Base-by-base conservation (phyloP, 2,888 invertebrate genomes). In the Rambutsinella grinnellia region DNA sequence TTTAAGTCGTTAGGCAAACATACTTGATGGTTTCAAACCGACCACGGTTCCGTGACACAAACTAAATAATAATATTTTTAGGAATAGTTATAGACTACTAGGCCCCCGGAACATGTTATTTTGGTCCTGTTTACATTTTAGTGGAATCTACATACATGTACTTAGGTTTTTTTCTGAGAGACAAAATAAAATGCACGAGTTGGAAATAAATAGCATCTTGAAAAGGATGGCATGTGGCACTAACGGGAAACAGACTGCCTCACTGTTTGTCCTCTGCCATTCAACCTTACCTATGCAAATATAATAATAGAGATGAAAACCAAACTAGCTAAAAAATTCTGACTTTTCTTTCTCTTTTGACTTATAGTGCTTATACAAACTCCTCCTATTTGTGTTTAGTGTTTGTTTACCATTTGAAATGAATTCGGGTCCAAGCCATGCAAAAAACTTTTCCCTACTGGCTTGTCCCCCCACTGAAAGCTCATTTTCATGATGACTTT, bases 171-270 rank as follows among this genome's bases (percentile, higher is more conserved):
- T n/a, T n/a, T n/a, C n/a, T n/a, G n/a, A n/a, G n/a, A n/a, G n/a
- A n/a, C n/a, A n/a, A n/a, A n/a, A n/a, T n/a, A n/a, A n/a, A n/a
- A n/a, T n/a, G n/a, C n/a, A n/a, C n/a, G n/a, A n/a, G n/a, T n/a
- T n/a, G n/a, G n/a, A n/a, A 21, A 47, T 17, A 44, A 26, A 57
- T 71, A 57, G 60, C 56, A 44, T 46, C 65, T 57, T 72, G 71
- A 72, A 65, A n/a, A n/a, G 65, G 71, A 72, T 58, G 58, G 5
- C 65, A 65, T 65, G 63, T 72, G 71, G 65, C 71, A 72, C 65
- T 72, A 56, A 71, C 62, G 36, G 71, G 51, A 58, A 72, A 23
- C 71, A 72, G 49, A 3, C 44, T 63, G 57, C 21, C 36, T 63
- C 65, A 63, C 58, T 58, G 65, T 63, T 49, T 3, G 24, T 44